A percentile compares a stretch with the other conserved stretches of the same genome.
These are phyloP conservation scores for Trachops cirrhosus DNA, from an alignment of 2,797 vertebrate genomes.

Conservation along the genomic window DNA sequence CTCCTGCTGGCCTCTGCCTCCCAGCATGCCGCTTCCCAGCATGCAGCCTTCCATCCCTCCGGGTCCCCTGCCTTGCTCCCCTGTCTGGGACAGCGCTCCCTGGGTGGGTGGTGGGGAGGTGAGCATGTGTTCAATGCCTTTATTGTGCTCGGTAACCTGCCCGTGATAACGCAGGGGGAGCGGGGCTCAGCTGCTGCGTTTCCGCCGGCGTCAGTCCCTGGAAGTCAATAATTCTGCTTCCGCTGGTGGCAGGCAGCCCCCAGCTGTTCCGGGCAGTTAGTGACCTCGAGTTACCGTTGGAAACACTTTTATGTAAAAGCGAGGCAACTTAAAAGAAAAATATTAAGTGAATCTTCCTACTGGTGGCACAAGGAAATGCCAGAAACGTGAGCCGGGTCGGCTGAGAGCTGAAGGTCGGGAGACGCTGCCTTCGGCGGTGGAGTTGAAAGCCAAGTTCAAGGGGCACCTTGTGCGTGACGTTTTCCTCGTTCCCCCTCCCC, in stretches of 20 bases:
- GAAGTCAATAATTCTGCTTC: neutral
- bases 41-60: fast-evolving
- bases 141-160: neutral
- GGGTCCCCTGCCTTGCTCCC: neutral
- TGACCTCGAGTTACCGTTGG: neutral
- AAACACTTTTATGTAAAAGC: neutral
- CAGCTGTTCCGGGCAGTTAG: neutral
- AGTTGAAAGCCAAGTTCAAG: neutral
- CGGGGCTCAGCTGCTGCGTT: neutral
- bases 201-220: neutral
- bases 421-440: neutral
- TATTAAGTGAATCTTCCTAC: neutral
- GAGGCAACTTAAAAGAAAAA: neutral
- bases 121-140: neutral
- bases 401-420: neutral
- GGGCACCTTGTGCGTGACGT: fast-evolving
- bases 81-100: neutral
- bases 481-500: neutral
- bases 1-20: neutral
- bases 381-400: neutral
- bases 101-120: neutral
- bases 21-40: too few relatives aligned
- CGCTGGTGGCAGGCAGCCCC: neutral
- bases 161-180: neutral
- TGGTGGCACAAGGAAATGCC: neutral